A percentile compares a stretch with the other conserved stretches of the same genome.
These are phyloP conservation scores for Ophion slaviceki DNA, from an alignment of 2,888 invertebrate species.

Conservation along the genomic window DNA sequence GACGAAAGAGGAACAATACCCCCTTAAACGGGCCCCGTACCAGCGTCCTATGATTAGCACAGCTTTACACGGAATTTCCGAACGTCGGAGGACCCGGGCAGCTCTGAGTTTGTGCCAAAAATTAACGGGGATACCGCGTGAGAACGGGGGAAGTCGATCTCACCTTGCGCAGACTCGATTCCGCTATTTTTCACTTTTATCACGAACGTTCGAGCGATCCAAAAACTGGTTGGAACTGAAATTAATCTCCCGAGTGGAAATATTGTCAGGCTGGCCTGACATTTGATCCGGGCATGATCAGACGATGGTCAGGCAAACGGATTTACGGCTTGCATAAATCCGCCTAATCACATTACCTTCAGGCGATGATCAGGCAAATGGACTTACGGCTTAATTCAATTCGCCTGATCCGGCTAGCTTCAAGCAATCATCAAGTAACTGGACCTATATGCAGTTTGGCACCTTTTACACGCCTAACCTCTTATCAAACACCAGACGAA, in stretches of 20 bases:
- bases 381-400: too few species aligned
- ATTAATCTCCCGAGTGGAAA: not conserved
- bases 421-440: too few species aligned
- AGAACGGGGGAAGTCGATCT: not conserved
- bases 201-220: not conserved
- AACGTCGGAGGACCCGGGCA: not conserved
- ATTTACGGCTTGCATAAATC: too few species aligned
- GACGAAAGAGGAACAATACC: not conserved
- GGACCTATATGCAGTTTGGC: too few species aligned
- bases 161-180: not conserved
- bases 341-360: too few species aligned
- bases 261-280: too few species aligned
- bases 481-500: too few species aligned
- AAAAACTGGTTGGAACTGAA: not conserved
- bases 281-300: too few species aligned
- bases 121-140: slow-evolving; percentile 26
- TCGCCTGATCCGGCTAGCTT: too few species aligned
- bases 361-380: too few species aligned
- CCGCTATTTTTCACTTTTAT: not conserved
- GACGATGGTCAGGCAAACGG: too few species aligned
- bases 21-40: slow-evolving; percentile 21
- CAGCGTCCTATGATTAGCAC: slow-evolving; percentile 20
- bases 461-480: too few species aligned
- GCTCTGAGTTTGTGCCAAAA: not conserved
- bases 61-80: not conserved